Percentiles rank a stretch among this genome's conserved stretches.
These are phyloP conservation scores for Halictus ligatus DNA, from an alignment of 2,888 invertebrate genomes.

Conservation along the genomic window DNA sequence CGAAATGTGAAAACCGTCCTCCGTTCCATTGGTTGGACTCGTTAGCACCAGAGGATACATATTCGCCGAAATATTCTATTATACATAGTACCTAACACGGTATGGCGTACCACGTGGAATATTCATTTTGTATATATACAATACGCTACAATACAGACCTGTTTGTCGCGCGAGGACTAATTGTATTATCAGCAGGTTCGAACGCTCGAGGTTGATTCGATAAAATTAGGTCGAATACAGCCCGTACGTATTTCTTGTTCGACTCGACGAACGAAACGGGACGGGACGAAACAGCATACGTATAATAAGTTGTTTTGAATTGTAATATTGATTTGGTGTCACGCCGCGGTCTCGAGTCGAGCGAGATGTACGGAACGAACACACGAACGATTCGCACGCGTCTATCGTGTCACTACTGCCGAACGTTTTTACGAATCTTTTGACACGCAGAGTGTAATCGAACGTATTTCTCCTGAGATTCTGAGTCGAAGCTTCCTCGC, in stretches of 20 bases:
- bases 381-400: constrained; percentile 46
- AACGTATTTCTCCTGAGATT: neutral
- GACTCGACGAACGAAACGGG: neutral
- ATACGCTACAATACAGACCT: neutral
- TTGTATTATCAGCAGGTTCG: neutral
- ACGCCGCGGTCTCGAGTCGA: neutral
- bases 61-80: constrained; percentile 21
- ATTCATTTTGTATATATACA: neutral
- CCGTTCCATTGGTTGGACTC: neutral
- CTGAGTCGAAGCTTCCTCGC: neutral
- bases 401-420: constrained; percentile 59
- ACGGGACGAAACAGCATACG: neutral
- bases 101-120: neutral
- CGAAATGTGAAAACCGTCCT: constrained; percentile 31
- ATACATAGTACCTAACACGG: neutral
- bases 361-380: neutral
- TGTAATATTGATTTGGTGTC: neutral
- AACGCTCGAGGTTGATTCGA: neutral
- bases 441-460: constrained; percentile 34
- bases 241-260: neutral
- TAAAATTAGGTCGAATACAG: neutral
- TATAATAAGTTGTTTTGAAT: neutral
- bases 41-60: neutral
- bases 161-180: neutral
- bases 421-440: constrained; percentile 60